Conservation (phyloP, 2,888 invertebrate genomes). For the Herminia tarsipennalis region DNA sequence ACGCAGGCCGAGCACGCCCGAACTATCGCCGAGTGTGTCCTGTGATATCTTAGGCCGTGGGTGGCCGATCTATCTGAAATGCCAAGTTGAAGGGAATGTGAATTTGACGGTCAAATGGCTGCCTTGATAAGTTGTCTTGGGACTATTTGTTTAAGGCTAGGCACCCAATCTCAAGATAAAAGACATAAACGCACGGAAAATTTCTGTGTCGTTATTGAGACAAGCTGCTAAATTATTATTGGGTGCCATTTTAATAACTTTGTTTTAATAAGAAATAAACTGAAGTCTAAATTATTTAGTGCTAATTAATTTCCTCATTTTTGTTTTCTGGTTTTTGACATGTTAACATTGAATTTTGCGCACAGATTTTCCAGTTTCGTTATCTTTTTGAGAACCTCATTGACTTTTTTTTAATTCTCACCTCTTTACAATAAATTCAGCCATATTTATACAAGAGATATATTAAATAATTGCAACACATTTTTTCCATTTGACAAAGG, state of each 20-base stretch:
- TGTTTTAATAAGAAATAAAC: too few relatives aligned
- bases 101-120: constrained; percentile 48
- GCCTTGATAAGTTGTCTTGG: constrained; percentile 27
- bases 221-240: too few relatives aligned
- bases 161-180: too few relatives aligned
- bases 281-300: too few relatives aligned
- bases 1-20: constrained; percentile 54
- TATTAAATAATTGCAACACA: not conserved
- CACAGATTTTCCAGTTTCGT: too few relatives aligned
- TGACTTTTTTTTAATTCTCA: not conserved
- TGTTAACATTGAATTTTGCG: too few relatives aligned
- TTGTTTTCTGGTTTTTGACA: too few relatives aligned
- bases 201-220: too few relatives aligned
- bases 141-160: constrained; percentile 39
- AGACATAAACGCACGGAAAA: too few relatives aligned
- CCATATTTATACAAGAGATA: not conserved
- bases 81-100: constrained; percentile 50
- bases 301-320: too few relatives aligned
- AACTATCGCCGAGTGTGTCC: constrained; percentile 45
- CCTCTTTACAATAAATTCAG: not conserved
- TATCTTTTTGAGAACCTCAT: too few relatives aligned
- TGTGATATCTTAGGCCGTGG: constrained; percentile 45
- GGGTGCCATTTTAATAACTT: too few relatives aligned
- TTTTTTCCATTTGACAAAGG: constrained; percentile 23
- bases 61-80: constrained; percentile 53